Base-by-base conservation (phyloP, 2,797 vertebrate species). In the Danio choprae region DNA sequence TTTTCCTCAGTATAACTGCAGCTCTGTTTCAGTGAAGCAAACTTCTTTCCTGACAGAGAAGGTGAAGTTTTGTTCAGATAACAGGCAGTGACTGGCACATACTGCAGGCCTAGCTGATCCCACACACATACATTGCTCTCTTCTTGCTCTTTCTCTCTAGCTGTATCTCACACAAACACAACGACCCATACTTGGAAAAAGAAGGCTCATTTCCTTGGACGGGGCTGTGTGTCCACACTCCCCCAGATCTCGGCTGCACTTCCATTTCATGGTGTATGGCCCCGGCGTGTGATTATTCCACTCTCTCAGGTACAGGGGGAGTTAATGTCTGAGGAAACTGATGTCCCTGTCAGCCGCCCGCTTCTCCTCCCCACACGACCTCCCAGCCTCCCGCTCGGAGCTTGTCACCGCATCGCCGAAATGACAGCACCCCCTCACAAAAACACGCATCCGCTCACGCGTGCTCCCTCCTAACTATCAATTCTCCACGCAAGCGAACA, bases 301-400 rank as follows among this genome's bases (percentile, higher is more conserved):
- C 80, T 90, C 89, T 94, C 94, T 95, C 95, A 95, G 97, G 96
- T 96, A 95, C 92, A 91, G 89, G 86, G 91, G 91, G 88, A 91
- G 93, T 94, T 95, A 95, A 94, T 93, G 94, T 95, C 95, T 96
- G 90, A 93, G 93, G 93, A 96, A 96, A 97, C 94, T 95, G 95
- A 96, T 95, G 95, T 95, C 92, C 95, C 95, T 95, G 95, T 97
- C 96, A 95, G 91, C 86, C 84, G 86, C 84, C 75, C 88, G 90
- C 91, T 74, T 91, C 91, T 95, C 95, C 94, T 95, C 94, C 92
- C 76, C 55, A 46, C 67, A 83, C 80, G 83, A 83, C 53, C 76
- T 68, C 69, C 69, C 62, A 15, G 41, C 78, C 72, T 79, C 40
- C 73, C 55, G 56, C 18, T 6, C 87, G 88, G 88, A 79, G 90